Conservation (phyloP, 2,797 vertebrate species). For the Stomatorhinus walkeri region DNA sequence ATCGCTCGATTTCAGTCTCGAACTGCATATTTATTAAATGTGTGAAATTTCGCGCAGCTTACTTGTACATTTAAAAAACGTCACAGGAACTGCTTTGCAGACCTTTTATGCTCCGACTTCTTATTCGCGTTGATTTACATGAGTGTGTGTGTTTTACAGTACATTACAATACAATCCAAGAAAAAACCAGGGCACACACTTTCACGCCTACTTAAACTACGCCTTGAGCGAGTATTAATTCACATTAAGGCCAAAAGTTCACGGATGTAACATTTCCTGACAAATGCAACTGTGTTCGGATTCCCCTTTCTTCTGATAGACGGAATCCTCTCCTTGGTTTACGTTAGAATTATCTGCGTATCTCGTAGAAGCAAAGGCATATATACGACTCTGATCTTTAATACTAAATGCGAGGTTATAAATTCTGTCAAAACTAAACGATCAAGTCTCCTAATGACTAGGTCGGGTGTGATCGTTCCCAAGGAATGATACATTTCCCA, state of each 20-base stretch:
- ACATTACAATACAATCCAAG: neutral
- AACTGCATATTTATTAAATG: neutral
- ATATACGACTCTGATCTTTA: neutral
- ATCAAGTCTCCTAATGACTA: neutral
- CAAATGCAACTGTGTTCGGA: neutral
- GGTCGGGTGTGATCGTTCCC: neutral
- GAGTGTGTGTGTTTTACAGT: neutral
- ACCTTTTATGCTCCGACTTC: neutral
- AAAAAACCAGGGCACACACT: neutral
- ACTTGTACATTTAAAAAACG: neutral
- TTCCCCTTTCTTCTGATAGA: neutral
- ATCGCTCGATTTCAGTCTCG: neutral
- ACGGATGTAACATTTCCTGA: neutral
- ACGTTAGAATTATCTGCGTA: neutral
- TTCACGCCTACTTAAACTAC: neutral
- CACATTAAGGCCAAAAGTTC: neutral
- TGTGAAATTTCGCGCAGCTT: neutral
- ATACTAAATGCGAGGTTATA: neutral
- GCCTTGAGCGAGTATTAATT: neutral
- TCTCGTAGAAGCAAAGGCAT: neutral
- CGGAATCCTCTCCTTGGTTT: neutral
- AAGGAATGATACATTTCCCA: neutral
- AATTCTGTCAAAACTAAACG: neutral
- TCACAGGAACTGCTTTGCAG: neutral
- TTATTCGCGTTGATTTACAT: neutral